Evolutionary conservation across 2,113 vertebrate genomes (phyloP), one percentile per base, ranked within the genome.

Genomic region (Pseudorasbora parva): DNA sequence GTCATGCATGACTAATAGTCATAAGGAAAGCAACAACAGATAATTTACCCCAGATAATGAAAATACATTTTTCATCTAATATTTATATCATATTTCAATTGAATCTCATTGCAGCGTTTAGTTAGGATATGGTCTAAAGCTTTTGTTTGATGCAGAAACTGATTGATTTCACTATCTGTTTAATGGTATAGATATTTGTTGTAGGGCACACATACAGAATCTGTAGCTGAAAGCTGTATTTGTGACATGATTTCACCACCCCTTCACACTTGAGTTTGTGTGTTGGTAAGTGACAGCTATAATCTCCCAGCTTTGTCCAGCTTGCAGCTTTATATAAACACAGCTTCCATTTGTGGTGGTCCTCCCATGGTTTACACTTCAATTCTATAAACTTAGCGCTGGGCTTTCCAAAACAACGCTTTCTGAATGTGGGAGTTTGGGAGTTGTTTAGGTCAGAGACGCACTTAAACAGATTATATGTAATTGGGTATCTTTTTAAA

Each of bases 381-480:
- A 17, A 68, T 30, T 84, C 62, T 77, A 47, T 72, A 84, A 87
- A 84, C 75, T 59, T 78, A 71, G 43, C 69, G 4, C 51, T 51
- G 43, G 9, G 57, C 77, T 49, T 64, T 49, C 59, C 43, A 66
- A 64, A 64, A 68, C 54, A 73, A 33, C 1, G 10, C 60, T 25
- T 62, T 37, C 82, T 73, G 68, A 78, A 25, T 82, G 78, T 72
- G 11, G 51, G 62, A 57, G 73, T 66, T 27, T 49, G 82, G 64
- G 49, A 56, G 56, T 90, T 91, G 90, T 92, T 93, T 91, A 87
- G 84, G 89, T 86, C 87, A 73, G 86, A 85, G 86, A 87, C 84
- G 15, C n/a, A 23, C 72, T 76, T 57, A 80, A 51, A 71, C 62
- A 90, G 89, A 92, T 92, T 92, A 75, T 43, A 93, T 69, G 59